phyloP scores from a whole-genome alignment of 2,888 invertebrate species.

The Gibbula magus region DNA sequence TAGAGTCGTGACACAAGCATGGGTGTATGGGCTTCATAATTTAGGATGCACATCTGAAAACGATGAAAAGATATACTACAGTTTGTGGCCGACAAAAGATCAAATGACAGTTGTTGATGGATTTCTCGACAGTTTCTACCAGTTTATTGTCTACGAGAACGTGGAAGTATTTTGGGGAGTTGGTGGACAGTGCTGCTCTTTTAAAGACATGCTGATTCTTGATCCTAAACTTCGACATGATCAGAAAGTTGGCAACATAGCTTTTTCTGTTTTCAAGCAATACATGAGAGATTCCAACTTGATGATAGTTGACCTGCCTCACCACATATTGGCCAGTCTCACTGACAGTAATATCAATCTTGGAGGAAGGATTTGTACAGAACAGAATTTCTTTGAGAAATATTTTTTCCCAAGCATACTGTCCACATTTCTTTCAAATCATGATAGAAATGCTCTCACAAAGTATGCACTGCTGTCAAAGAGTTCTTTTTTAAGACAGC shows the following conservation, averaged over 20 bases:
- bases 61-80: slow-evolving; percentile 41
- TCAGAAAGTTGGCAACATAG: slow-evolving; percentile 22
- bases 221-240: slow-evolving; percentile 27
- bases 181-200: slow-evolving; percentile 36
- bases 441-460: slow-evolving; percentile 45
- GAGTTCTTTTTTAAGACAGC: slow-evolving; percentile 24
- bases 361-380: slow-evolving; percentile 37
- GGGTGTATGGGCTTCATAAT: slow-evolving; percentile 40
- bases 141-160: background rate
- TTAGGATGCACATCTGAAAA: background rate
- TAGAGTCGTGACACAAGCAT: slow-evolving; percentile 49
- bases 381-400: slow-evolving; percentile 43
- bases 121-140: background rate
- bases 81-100: slow-evolving; percentile 48
- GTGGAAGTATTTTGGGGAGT: background rate
- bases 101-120: background rate
- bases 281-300: background rate
- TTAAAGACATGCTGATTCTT: slow-evolving; percentile 45
- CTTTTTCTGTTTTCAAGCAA: slow-evolving; percentile 28
- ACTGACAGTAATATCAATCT: slow-evolving; percentile 26
- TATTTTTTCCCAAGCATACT: slow-evolving; percentile 49
- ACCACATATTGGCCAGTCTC: slow-evolving; percentile 23
- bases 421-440: background rate
- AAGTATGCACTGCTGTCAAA: slow-evolving; percentile 41
- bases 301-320: slow-evolving; percentile 26